These are phyloP conservation scores for Linnaemya tessellans DNA, from an alignment of 2,888 invertebrate genomes.

Conservation along the genomic window DNA sequence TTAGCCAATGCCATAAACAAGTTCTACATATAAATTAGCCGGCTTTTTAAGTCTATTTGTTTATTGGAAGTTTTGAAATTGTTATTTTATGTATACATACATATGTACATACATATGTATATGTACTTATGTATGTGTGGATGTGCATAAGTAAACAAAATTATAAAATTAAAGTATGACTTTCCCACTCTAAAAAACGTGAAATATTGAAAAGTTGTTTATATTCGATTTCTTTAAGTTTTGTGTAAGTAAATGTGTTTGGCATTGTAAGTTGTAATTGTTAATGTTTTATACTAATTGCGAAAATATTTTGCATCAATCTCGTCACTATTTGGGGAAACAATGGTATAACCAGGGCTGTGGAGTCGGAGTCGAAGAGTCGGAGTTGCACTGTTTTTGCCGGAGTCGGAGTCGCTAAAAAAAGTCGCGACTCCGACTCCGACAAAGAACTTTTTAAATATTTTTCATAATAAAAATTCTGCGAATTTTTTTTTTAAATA, in stretches of 20 bases:
- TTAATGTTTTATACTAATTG: no score
- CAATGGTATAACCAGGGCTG: no score
- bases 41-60: constrained; percentile 51
- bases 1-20: not conserved
- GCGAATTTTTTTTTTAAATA: no score
- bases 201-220: not conserved
- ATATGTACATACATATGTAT: not conserved
- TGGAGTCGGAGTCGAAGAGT: no score
- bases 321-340: no score
- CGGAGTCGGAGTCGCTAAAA: no score
- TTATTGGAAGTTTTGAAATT: constrained; percentile 9
- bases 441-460: no score
- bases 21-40: constrained; percentile 68
- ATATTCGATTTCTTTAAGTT: not conserved
- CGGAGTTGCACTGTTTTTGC: no score
- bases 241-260: not conserved
- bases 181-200: not conserved
- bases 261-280: not conserved
- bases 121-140: not conserved
- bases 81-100: not conserved
- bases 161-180: not conserved
- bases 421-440: no score
- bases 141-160: not conserved
- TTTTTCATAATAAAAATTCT: no score
- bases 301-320: no score